phyloP scores from a whole-genome alignment of 2,888 invertebrate genomes.

The Agrochola litura region DNA sequence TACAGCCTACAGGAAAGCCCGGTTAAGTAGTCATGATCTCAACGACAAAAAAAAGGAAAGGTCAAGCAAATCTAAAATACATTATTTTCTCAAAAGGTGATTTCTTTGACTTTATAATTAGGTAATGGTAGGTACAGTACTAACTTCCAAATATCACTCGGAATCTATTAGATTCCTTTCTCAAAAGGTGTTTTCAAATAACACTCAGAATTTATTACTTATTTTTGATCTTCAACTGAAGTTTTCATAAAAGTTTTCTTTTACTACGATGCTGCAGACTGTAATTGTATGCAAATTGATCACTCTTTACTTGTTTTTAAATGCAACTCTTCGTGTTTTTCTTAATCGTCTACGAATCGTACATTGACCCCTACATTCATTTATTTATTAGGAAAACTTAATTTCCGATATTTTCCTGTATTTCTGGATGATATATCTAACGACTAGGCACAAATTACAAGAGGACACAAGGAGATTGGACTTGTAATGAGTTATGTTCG shows the following conservation, averaged over 20 bases:
- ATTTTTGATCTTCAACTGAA: not conserved
- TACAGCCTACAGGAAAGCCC: no score
- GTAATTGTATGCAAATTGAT: not conserved
- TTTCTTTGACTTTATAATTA: no score
- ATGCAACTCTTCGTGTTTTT: no score
- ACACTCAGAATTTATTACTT: no score
- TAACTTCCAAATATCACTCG: not conserved
- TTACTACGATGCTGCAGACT: not conserved
- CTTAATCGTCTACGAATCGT: no score
- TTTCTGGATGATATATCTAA: not conserved
- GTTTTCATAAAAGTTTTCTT: not conserved
- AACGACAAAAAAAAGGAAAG: no score
- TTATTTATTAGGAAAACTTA: not conserved
- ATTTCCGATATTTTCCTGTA: conserved; percentile 11
- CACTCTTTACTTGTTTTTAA: not conserved
- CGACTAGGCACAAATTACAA: not conserved
- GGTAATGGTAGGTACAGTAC: not conserved
- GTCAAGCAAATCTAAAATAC: no score
- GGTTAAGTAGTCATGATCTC: no score
- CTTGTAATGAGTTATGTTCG: conserved; percentile 23
- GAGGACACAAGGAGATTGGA: conserved; percentile 14
- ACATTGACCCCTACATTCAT: not conserved
- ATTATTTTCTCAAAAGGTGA: not conserved
- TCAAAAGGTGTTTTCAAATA: no score
- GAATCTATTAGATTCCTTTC: not conserved